These are phyloP conservation scores for Eucidaris tribuloides DNA, from an alignment of 35 echinoderm and acorn worm genomes.

Conservation along the genomic window DNA sequence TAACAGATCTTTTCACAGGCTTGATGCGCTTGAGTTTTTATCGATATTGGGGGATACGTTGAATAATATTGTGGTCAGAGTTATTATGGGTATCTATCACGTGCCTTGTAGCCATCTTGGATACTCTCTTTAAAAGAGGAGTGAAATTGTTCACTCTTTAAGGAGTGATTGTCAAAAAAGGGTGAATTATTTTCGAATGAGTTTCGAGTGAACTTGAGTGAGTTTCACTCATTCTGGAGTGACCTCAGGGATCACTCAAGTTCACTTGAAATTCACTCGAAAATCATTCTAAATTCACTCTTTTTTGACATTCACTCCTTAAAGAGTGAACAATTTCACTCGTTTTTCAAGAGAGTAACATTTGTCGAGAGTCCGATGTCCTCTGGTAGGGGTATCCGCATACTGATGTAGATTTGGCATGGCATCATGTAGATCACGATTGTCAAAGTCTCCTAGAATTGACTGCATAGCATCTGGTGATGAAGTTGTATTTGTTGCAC, in stretches of 20 bases:
- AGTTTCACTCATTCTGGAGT: too few relatives aligned
- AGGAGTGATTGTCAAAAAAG: too few relatives aligned
- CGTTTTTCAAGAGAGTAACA: too few relatives aligned
- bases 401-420: slow-evolving; percentile 32
- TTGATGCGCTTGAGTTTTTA: not conserved
- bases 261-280: too few relatives aligned
- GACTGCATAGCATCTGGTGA: slow-evolving; percentile 5
- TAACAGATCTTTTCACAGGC: not conserved
- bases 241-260: too few relatives aligned
- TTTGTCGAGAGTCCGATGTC: slow-evolving; percentile 22
- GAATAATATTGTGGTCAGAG: slow-evolving; percentile 36
- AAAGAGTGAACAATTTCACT: too few relatives aligned
- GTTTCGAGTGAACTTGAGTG: too few relatives aligned
- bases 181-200: too few relatives aligned
- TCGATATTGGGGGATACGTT: not conserved
- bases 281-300: too few relatives aligned
- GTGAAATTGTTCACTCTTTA: too few relatives aligned
- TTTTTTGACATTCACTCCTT: too few relatives aligned
- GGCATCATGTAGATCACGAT: not conserved
- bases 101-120: not conserved
- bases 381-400: slow-evolving; percentile 25
- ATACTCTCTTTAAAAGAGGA: too few relatives aligned
- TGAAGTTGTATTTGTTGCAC: not conserved
- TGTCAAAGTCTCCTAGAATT: slow-evolving; percentile 28
- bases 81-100: not conserved